phyloP scores from a whole-genome alignment of 2,113 vertebrate species.

The Chaetops frenatus region DNA sequence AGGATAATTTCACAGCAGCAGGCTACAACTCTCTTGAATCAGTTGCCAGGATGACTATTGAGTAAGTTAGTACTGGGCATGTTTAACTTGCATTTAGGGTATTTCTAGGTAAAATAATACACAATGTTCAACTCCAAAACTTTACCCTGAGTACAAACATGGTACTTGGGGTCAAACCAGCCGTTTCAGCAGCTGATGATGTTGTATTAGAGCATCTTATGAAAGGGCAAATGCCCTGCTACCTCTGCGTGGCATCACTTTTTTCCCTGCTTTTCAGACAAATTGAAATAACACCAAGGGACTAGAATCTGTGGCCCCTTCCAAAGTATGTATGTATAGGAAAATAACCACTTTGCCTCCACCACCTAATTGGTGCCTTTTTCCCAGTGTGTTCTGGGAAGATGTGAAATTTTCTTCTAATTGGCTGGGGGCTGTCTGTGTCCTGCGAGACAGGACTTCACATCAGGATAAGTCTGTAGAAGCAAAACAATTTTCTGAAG shows the following conservation, averaged over 20 bases:
- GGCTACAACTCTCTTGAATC: conserved; percentile 96
- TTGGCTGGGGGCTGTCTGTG: background rate
- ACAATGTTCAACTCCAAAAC: background rate
- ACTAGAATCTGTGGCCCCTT: background rate
- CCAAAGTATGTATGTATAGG: background rate
- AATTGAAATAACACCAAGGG: background rate
- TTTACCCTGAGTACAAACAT: background rate
- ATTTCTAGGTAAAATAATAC: background rate
- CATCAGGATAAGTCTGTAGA: background rate
- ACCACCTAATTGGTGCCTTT: background rate
- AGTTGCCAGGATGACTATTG: conserved; percentile 97
- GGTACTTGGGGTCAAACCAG: background rate
- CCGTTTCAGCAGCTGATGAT: background rate
- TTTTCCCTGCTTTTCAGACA: background rate
- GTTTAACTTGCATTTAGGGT: conserved; percentile 17
- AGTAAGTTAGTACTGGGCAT: conserved; percentile 81
- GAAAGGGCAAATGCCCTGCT: background rate
- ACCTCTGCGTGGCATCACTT: conserved; percentile 20
- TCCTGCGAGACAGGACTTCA: background rate
- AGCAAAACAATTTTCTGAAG: conserved; percentile 18
- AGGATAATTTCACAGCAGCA: conserved; percentile 97
- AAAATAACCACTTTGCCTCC: background rate
- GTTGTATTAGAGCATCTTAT: background rate
- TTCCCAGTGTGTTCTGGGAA: background rate
- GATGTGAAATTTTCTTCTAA: background rate